Percentiles rank a stretch among this genome's conserved stretches.
Evolutionary conservation across 2,888 invertebrate genomes (phyloP).

Genomic region (Anorthoa munda): DNA sequence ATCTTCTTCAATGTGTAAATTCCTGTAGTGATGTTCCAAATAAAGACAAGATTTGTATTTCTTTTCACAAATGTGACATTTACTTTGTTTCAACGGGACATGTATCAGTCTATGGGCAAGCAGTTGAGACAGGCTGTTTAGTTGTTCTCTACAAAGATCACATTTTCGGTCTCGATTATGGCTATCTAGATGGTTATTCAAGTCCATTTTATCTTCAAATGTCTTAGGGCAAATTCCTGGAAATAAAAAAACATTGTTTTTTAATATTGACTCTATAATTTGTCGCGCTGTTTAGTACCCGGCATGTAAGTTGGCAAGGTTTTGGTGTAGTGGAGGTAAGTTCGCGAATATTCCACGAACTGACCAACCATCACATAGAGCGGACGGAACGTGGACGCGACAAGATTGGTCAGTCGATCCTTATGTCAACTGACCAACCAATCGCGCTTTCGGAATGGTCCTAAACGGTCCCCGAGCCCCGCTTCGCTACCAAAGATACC

Average conservation of each 20-base stretch:
- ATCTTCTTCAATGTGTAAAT: constrained; percentile 72
- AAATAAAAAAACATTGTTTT: constrained; percentile 25
- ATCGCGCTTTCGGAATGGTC: too few species aligned
- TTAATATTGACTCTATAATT: neutral
- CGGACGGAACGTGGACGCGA: too few species aligned
- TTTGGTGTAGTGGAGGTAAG: too few species aligned
- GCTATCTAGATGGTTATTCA: constrained; percentile 73
- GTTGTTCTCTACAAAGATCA: constrained; percentile 69
- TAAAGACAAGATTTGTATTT: constrained; percentile 55
- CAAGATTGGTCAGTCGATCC: too few species aligned
- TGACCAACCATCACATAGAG: too few species aligned
- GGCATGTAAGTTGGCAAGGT: too few species aligned
- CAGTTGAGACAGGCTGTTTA: constrained; percentile 72
- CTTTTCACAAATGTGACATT: constrained; percentile 77
- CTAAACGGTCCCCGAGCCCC: too few species aligned
- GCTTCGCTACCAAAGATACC: too few species aligned
- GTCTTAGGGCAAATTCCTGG: constrained; percentile 75
- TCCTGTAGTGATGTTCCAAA: constrained; percentile 79
- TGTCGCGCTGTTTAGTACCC: too few species aligned
- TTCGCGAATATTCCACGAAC: too few species aligned
- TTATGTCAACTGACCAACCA: too few species aligned
- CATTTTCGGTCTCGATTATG: constrained; percentile 74
- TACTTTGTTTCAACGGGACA: constrained; percentile 65
- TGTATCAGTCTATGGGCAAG: constrained; percentile 78
- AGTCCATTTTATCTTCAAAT: constrained; percentile 59